phyloP scores from a whole-genome alignment of 2,888 invertebrate genomes.

The Ctena decussata region DNA sequence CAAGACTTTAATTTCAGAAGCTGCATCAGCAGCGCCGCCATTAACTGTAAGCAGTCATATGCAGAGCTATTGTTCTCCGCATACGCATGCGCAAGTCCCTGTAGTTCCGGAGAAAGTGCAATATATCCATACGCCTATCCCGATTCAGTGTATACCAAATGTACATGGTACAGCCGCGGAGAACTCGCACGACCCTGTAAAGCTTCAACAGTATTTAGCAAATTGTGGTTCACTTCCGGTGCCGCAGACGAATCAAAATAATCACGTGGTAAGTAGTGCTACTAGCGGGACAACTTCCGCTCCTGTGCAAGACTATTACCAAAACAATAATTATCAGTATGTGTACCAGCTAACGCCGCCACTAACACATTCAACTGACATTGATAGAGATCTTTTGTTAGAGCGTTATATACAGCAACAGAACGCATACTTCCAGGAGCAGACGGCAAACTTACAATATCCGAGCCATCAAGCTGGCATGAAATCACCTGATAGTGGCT shows the following conservation, averaged over 20 bases:
- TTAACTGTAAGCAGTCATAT: not conserved
- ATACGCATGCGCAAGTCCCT: not conserved
- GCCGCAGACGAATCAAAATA: not conserved
- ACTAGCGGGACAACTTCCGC: not conserved
- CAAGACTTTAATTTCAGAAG: not conserved
- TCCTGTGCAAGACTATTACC: slow-evolving; percentile 2
- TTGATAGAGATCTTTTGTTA: slow-evolving; percentile 59
- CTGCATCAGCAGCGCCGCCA: not conserved
- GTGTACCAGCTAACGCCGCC: not conserved
- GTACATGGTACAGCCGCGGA: not conserved
- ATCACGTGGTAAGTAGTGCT: not conserved
- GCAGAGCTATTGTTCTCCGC: not conserved
- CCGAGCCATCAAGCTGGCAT: slow-evolving; percentile 43
- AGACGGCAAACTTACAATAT: slow-evolving; percentile 47
- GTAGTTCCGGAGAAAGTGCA: not conserved
- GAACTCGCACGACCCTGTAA: not conserved
- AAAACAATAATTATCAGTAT: not conserved
- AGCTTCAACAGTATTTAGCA: not conserved
- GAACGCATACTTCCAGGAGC: slow-evolving; percentile 60
- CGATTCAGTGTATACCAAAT: not conserved
- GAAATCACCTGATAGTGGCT: slow-evolving; percentile 84
- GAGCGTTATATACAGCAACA: slow-evolving; percentile 78
- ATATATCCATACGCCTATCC: not conserved
- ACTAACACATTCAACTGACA: not conserved
- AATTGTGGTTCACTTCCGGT: not conserved